phyloP scores from a whole-genome alignment of 2,113 vertebrate genomes.

The Mus spicilegus region DNA sequence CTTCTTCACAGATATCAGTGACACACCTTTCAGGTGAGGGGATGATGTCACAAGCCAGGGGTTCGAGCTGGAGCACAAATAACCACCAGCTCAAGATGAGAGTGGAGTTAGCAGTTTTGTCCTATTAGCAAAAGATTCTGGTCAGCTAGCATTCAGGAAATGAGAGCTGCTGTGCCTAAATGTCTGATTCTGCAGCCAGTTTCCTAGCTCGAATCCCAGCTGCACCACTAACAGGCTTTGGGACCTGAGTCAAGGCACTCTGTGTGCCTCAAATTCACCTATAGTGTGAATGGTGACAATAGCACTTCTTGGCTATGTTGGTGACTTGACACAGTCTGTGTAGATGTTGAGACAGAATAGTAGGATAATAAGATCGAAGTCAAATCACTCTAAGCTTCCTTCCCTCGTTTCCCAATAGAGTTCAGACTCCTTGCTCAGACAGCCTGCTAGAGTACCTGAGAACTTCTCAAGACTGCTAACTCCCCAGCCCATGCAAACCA shows the following conservation, averaged over 20 bases:
- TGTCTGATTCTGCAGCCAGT: not conserved
- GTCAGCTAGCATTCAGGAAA: not conserved
- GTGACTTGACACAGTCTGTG: not conserved
- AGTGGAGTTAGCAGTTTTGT: not conserved
- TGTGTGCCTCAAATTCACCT: not conserved
- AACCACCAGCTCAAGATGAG: not conserved
- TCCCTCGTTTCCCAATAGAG: not conserved
- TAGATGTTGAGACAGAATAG: not conserved
- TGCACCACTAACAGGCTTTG: not conserved
- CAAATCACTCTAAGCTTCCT: not conserved
- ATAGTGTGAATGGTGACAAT: not conserved
- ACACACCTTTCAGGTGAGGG: conserved; percentile 96
- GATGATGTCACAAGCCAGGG: not conserved
- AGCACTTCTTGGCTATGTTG: not conserved
- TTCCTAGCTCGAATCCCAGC: not conserved
- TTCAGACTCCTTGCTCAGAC: not conserved
- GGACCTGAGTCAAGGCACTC: not conserved
- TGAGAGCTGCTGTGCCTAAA: not conserved
- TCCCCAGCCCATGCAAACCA: not conserved
- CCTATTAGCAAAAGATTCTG: not conserved
- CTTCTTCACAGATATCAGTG: conserved; percentile 95
- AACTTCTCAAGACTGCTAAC: not conserved
- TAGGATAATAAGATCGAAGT: not conserved
- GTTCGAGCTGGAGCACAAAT: not conserved
- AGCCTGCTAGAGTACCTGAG: not conserved